Base-by-base conservation (phyloP, 2,888 invertebrate genomes). In the Anagyrus pseudococci region DNA sequence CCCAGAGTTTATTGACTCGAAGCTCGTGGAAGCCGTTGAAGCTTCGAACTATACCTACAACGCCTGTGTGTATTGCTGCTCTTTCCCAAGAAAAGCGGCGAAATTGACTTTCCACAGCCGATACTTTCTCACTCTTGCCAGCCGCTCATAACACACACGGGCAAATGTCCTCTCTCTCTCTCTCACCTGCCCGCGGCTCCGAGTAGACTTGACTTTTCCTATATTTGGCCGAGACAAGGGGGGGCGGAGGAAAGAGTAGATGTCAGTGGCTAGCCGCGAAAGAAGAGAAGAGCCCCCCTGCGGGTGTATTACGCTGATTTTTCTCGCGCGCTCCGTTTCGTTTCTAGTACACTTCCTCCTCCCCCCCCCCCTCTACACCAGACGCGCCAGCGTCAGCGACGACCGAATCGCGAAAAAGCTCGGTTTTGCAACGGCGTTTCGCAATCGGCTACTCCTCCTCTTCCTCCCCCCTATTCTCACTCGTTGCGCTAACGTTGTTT, bases 161-260 rank as follows among this genome's bases (percentile, higher is more conserved):
- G 19, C 44, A 44, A n/a, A 15, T 46, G 23, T 22, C 19, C 17
- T 20, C 6, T 29, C 22, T 26, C 41, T n/a, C 23, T 44, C 23
- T 22, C 40, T 63, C 60, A 54, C 54, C 54, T 57, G 48, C n/a
- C 17, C 53, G 29, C 23, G 13, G 46, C 17, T 13, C 22, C 20
- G 40, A 20, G 23, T 19, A 8, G 19, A 17, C 41, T 40, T 37
- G 50, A 46, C 53, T 47, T 64, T 64, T 59, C 55, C 64, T 64
- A 60, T 64, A 64, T 64, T 64, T 64, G 64, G 64, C 52, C 53
- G 56, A 60, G 17, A 26, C 53, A 33, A 49, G 44, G 48, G 58
- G 40, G 54, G 58, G 20, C 62, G 7, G 3, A 47, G 13, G 37
- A 26, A 20, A 8, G n/a, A 29, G 44, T 10, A 29, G 4, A 15